Conservation (phyloP, 23 tunicate species). For the Oikopleura dioica region DNA sequence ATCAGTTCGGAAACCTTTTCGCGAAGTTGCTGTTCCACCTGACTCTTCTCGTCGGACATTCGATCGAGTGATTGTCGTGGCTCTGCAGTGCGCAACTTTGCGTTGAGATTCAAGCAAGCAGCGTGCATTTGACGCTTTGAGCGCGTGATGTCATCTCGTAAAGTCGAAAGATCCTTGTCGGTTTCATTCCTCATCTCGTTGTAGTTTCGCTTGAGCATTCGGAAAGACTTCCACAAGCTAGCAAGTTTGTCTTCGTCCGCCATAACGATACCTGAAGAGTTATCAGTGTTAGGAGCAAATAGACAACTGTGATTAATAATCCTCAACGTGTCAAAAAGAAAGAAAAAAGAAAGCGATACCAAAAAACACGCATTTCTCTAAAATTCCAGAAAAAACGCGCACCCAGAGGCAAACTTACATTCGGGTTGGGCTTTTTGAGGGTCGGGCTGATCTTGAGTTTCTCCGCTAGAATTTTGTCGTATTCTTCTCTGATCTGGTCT, state of each 20-base stretch:
- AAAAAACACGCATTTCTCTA: no score
- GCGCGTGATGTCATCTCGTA: neutral
- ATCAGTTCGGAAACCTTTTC: conserved; percentile 23
- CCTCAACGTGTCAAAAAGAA: no score
- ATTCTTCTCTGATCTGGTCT: no score
- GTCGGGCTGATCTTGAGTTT: no score
- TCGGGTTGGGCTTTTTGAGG: no score
- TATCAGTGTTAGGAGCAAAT: no score
- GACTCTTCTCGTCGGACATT: conserved; percentile 41
- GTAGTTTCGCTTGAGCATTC: neutral
- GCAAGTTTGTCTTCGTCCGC: neutral
- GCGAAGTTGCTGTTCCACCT: conserved; percentile 76
- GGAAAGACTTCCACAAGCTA: neutral
- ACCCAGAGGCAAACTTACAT: no score
- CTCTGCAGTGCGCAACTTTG: conserved; percentile 79
- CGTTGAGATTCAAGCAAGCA: conserved; percentile 68
- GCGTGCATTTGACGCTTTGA: conserved; percentile 49
- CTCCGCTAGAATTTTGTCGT: no score
- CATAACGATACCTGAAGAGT: neutral
- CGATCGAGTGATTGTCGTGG: conserved; percentile 67
- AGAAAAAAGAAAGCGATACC: no score
- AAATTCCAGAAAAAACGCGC: no score
- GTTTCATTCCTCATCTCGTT: neutral
- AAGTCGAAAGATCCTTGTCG: neutral
- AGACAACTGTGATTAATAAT: no score